Percentiles rank a stretch among this genome's conserved stretches.
These are phyloP conservation scores for Dermolepida albohirtum DNA, from an alignment of 2,888 invertebrate species.

Conservation along the genomic window DNA sequence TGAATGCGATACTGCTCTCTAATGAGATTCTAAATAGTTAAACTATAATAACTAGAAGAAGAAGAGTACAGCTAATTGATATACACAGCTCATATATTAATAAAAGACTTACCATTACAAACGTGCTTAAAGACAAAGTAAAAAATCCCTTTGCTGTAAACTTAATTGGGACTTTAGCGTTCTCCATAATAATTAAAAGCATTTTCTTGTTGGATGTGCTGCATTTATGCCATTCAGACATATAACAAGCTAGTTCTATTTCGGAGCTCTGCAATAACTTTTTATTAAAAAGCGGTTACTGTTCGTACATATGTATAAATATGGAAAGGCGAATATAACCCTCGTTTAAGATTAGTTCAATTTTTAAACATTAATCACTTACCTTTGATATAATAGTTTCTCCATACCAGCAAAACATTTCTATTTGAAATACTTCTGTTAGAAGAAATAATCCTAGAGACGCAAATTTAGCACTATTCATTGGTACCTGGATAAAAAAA, in stretches of 20 bases:
- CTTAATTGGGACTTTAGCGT: background rate
- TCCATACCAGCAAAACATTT: constrained; percentile 4
- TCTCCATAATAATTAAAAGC: constrained; percentile 9
- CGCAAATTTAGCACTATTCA: background rate
- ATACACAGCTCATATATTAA: too few species aligned
- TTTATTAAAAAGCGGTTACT: too few species aligned
- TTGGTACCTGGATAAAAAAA: background rate
- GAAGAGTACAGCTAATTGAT: too few species aligned
- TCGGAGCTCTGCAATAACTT: constrained; percentile 1
- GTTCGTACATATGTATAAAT: too few species aligned
- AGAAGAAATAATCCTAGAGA: background rate
- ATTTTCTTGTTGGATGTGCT: constrained; percentile 1
- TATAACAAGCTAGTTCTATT: constrained; percentile 9
- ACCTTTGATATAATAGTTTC: constrained; percentile 5
- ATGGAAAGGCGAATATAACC: too few species aligned
- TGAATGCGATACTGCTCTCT: too few species aligned
- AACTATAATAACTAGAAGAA: too few species aligned
- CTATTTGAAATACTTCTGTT: background rate
- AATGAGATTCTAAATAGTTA: too few species aligned
- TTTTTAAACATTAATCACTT: background rate
- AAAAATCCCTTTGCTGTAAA: constrained; percentile 1
- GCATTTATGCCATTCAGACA: constrained; percentile 1
- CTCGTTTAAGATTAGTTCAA: background rate
- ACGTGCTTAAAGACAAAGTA: constrained; percentile 7
- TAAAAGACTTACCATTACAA: constrained; percentile 12